Conservation (phyloP, 2,888 invertebrate genomes). For the Dusona sp. region DNA sequence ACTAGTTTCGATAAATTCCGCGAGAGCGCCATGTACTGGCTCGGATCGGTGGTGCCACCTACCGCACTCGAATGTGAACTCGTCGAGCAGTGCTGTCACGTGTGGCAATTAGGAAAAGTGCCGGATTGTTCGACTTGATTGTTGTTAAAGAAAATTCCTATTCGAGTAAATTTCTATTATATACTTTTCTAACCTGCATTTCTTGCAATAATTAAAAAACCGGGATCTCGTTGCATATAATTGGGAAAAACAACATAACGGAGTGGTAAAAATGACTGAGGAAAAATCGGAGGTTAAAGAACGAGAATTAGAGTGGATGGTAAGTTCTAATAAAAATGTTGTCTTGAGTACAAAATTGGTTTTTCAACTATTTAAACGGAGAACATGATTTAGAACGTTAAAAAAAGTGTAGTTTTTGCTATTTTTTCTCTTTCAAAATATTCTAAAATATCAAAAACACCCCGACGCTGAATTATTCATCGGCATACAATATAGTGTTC, state of each 20-base stretch:
- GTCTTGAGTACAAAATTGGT: neutral
- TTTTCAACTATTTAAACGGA: neutral
- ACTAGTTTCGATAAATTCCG: neutral
- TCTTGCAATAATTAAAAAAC: neutral
- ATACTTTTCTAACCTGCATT: slow-evolving; percentile 1
- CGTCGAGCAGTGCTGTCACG: neutral
- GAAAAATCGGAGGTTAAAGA: neutral
- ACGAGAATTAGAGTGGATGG: slow-evolving; percentile 35
- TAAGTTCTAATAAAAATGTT: slow-evolving; percentile 1
- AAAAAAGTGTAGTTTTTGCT: neutral
- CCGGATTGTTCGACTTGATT: neutral
- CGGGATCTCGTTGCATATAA: neutral
- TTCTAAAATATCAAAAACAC: neutral
- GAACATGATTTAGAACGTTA: neutral
- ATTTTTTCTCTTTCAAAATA: neutral
- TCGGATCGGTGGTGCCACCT: neutral
- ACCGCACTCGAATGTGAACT: no score
- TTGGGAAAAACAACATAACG: neutral
- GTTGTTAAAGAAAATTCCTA: slow-evolving; percentile 6
- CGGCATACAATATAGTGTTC: neutral
- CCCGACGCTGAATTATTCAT: neutral
- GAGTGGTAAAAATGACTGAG: slow-evolving; percentile 24
- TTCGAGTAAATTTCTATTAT: neutral
- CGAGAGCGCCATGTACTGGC: neutral
- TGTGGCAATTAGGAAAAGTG: neutral